A percentile compares a stretch with the other conserved stretches of the same genome.
These are phyloP conservation scores for Natrix natrix DNA, from an alignment of 2,797 vertebrate species.

Conservation along the genomic window DNA sequence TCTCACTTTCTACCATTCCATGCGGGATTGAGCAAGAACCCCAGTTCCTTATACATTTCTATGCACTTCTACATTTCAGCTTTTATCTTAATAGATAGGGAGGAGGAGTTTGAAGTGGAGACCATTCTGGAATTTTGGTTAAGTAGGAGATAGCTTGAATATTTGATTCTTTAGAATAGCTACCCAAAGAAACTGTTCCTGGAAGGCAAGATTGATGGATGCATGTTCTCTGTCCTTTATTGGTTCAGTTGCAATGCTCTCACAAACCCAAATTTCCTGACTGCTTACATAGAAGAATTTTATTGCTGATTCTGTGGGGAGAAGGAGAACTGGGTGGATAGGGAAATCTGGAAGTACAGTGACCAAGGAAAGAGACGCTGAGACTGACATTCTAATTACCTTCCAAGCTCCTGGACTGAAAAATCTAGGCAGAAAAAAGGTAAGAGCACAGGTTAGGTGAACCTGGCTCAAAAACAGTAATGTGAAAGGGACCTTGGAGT, in stretches of 20 bases:
- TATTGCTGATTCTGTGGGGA: not conserved
- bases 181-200: not conserved
- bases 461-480: not conserved
- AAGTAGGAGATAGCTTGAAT: not conserved
- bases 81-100: not conserved
- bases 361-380: not conserved
- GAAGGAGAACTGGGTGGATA: not conserved
- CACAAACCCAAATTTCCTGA: not conserved
- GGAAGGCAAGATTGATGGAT: not conserved
- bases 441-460: not conserved
- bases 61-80: not conserved
- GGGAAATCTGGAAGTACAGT: not conserved
- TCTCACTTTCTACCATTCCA: not conserved
- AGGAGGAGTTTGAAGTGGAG: not conserved
- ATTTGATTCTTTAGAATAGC: not conserved
- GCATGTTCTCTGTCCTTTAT: not conserved
- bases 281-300: not conserved
- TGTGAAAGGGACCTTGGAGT: not conserved
- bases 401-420: not conserved
- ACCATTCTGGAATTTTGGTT: not conserved
- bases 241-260: not conserved
- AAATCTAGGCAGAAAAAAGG: not conserved
- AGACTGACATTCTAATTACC: not conserved
- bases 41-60: not conserved
- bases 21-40: not conserved